Percentiles rank a stretch among this genome's conserved stretches.
phyloP scores from a whole-genome alignment of 2,888 invertebrate genomes.

The Sthenelais limicola region DNA sequence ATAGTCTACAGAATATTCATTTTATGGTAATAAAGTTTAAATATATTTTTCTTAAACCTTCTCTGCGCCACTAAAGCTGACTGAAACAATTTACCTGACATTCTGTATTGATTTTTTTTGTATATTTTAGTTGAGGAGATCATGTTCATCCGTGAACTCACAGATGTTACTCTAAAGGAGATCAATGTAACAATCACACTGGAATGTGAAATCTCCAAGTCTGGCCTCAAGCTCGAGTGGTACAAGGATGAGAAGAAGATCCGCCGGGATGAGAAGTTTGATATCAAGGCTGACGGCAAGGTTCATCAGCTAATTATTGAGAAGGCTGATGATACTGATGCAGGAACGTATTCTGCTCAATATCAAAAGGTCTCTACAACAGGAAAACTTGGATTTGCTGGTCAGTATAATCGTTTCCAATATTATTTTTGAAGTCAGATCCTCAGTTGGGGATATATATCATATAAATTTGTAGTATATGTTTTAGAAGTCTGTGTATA shows the following conservation, averaged over 20 bases:
- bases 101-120: background rate
- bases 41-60: no score
- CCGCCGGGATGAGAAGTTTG: slow-evolving; percentile 42
- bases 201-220: slow-evolving; percentile 86
- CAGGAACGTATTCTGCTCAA: slow-evolving; percentile 48
- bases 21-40: no score
- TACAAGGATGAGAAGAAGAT: slow-evolving; percentile 44
- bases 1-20: no score
- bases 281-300: slow-evolving; percentile 52
- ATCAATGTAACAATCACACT: slow-evolving; percentile 71
- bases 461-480: no score
- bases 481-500: background rate
- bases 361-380: slow-evolving; percentile 44
- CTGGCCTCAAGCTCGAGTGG: slow-evolving; percentile 86
- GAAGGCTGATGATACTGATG: slow-evolving; percentile 50
- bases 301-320: slow-evolving; percentile 51
- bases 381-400: slow-evolving; percentile 47
- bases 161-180: slow-evolving; percentile 63
- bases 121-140: slow-evolving; percentile 64
- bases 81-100: no score
- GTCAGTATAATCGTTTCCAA: slow-evolving; percentile 37
- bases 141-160: slow-evolving; percentile 61
- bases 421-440: no score
- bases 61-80: no score
- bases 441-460: no score